Conservation (phyloP, 2,888 invertebrate genomes). For the Tetheella fluctuosa region DNA sequence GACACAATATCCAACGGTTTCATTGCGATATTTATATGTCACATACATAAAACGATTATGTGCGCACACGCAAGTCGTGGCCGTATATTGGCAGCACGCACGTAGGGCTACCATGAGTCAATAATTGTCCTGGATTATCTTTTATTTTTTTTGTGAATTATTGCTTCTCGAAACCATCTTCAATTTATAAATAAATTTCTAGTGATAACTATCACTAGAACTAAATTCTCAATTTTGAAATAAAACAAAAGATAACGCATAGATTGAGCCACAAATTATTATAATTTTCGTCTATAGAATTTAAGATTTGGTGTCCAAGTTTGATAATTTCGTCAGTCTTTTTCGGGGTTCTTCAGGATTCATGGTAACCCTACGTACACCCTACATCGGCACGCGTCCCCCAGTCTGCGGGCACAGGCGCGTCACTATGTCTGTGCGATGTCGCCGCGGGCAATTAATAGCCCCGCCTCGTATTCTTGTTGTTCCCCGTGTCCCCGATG, state of each 20-base stretch:
- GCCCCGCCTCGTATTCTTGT: conserved; percentile 3
- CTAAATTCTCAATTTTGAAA: no score
- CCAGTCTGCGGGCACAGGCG: conserved; percentile 12
- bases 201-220: no score
- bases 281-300: no score
- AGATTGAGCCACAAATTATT: no score
- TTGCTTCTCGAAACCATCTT: no score
- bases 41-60: background rate
- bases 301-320: no score
- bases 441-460: conserved; percentile 12
- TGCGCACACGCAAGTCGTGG: background rate
- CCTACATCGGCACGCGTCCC: conserved; percentile 10
- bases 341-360: no score
- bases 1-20: background rate
- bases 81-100: background rate
- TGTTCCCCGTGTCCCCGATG: background rate
- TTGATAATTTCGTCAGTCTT: no score
- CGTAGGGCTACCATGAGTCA: background rate
- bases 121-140: background rate
- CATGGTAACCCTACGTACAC: background rate
- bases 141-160: background rate
- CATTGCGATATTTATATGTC: conserved; percentile 6
- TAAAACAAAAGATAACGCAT: no score
- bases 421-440: conserved; percentile 11
- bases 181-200: no score